Base-by-base conservation (phyloP, 2,888 invertebrate species). In the Hirtodrosophila trivittata region DNA sequence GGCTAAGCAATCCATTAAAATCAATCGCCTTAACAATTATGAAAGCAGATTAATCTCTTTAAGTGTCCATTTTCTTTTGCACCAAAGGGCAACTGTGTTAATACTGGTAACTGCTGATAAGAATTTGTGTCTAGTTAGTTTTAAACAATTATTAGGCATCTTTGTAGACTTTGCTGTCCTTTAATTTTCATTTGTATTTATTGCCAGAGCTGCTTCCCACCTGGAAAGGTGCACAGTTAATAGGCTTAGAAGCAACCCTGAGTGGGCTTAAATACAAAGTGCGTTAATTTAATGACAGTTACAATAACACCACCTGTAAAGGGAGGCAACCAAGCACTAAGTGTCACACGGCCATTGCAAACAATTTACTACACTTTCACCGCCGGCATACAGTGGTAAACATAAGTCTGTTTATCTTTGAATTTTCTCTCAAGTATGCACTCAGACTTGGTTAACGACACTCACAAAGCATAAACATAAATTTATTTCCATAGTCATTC, bases 191-290 rank as follows among this genome's bases (percentile, higher is more conserved):
- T 10, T 37, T 28, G 28, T 21, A n/a, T 39, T 10, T 7, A 16
- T 6, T 25, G 25, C n/a, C 26, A 10, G 7, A 3, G 0, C 9
- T 18, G 7, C n/a, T 28, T 12, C 35, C 6, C 52, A 58, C 21
- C 66, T 60, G 30, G 33, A 8, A 8, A 50, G 63, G 49, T 47
- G 63, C 47, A 41, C 62, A 30, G 26, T 42, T 84, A 84, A 78
- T 74, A 66, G 66, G 78, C 77, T 81, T 84, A 81, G 45, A 10
- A 28, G 39, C 54, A 33, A 21, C 50, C 46, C 32, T 73, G 65
- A 81, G 77, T 46, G 37, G 66, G 67, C 71, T 77, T 71, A 77
- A 80, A 74, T 81, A 74, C 74, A 81, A 66, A 81, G 71, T 66
- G 63, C 59, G 67, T 84, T 84, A 62, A 66, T 74, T 77, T 74